Conservation (phyloP, 2,888 invertebrate species). For the Meteorus colon region DNA sequence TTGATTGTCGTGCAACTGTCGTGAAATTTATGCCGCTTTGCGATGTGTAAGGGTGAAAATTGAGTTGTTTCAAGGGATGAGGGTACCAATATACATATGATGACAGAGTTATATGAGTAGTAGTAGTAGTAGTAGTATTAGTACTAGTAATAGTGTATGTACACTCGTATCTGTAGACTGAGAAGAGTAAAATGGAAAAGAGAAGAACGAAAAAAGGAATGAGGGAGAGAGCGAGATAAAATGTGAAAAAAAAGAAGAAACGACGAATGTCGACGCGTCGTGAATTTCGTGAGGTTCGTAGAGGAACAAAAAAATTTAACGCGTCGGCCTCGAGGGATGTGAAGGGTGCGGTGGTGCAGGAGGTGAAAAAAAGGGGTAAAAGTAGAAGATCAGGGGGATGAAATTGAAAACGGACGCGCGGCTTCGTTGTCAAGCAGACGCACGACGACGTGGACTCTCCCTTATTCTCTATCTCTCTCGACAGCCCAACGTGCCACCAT, state of each 20-base stretch:
- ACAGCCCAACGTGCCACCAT: not conserved
- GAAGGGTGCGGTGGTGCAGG: constrained; percentile 3
- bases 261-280: constrained; percentile 34
- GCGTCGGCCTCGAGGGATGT: constrained; percentile 15
- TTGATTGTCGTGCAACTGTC: not conserved
- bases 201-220: not conserved
- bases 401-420: constrained; percentile 42
- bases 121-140: not conserved
- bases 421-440: constrained; percentile 24
- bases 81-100: constrained; percentile 5
- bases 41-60: constrained; percentile 22
- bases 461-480: not conserved
- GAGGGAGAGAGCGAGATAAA: not conserved
- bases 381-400: constrained; percentile 4
- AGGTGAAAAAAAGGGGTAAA: not conserved
- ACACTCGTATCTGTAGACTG: not conserved
- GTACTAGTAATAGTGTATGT: not conserved
- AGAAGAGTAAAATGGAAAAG: not conserved
- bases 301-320: constrained; percentile 23
- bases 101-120: not conserved
- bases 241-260: constrained; percentile 15
- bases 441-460: constrained; percentile 5
- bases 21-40: constrained; percentile 23
- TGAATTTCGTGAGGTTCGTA: constrained; percentile 26
- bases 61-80: constrained; percentile 17